Evolutionary conservation across 92 coral and sea anemone species (phyloP), one percentile per base, ranked within the genome.

Genomic region (Virgularia gustaviana): DNA sequence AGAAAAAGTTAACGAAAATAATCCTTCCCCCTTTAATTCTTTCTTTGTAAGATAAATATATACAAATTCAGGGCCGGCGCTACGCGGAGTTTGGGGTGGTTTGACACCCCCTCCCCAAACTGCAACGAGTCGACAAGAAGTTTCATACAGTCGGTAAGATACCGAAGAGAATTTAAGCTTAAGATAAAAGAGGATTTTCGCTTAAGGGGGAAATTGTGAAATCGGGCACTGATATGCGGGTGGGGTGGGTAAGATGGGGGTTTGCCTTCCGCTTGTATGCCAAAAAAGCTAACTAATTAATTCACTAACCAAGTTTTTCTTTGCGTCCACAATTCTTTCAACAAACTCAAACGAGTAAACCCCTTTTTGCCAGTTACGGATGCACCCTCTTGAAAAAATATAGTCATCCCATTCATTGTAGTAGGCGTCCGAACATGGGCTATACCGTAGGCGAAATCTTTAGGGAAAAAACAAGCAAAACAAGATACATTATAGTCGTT

Each of bases 371-470:
- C 98, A 92, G 45, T 94, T 87, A 24, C 96, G 83, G 52, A 89
- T 60, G 27, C 86, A 86, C 47, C 87, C 87, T 49, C 87, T 72
- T 43, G 95, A 87, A 85, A 81, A 85, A 61, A 89, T 84, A 16
- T 78, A 58, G 42, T 89, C 88, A 13, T 79, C 60, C 98, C 96
- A 87, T 77, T 92, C 98, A 53, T 96, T 88, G 71, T 89, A 88
- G 71, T 92, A 92, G 36, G 90, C 83, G 87, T 92, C 89, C 64
- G 96, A 92, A 34, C 96, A 89, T 36, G 90, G 78, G 49, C 96
- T 92, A 84, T 92, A 92, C 13, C 98, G 90, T 80, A 92, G 77
- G 18, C 98, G 86, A 49, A 92, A 67, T 73, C 98, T 92, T 39
- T 31, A 23, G 3, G 34, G 19, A 37, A 34, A 60, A 8, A 33